Conservation (phyloP, 1,140 invertebrate species). For the Andrena cerasifolii region DNA sequence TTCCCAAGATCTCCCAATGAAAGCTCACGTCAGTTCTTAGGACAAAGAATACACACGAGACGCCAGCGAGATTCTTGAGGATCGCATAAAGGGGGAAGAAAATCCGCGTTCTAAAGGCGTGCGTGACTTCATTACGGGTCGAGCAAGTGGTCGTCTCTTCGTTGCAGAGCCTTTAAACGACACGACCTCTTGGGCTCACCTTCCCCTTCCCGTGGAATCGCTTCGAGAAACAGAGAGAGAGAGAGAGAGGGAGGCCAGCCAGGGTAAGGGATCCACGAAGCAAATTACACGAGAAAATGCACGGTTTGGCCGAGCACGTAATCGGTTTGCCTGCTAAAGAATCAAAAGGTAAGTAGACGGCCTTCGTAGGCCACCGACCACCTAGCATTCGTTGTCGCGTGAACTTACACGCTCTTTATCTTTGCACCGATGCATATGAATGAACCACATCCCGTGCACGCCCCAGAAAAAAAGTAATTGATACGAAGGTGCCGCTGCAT, state of each 20-base stretch:
- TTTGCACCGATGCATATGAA: conserved; percentile 24
- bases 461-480: conserved; percentile 22
- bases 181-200: conserved; percentile 14
- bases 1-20: neutral
- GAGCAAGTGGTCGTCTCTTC: conserved; percentile 16
- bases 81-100: conserved; percentile 8
- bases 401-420: conserved; percentile 43
- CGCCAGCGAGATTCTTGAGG: neutral
- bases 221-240: too few relatives aligned
- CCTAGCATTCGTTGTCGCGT: conserved; percentile 22
- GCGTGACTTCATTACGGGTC: conserved; percentile 51
- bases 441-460: conserved; percentile 10
- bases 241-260: too few relatives aligned
- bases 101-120: conserved; percentile 47
- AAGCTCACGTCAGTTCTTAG: too few relatives aligned
- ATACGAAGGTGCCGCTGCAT: conserved; percentile 8
- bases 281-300: conserved; percentile 44
- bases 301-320: conserved; percentile 36
- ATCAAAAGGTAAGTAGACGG: conserved; percentile 64
- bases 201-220: neutral
- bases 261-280: neutral
- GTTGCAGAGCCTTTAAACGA: conserved; percentile 24
- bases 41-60: neutral
- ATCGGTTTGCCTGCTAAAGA: conserved; percentile 51
- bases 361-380: conserved; percentile 67